Evolutionary conservation across 2,888 invertebrate species (phyloP).

Genomic region (Shargacucullia verbasci): DNA sequence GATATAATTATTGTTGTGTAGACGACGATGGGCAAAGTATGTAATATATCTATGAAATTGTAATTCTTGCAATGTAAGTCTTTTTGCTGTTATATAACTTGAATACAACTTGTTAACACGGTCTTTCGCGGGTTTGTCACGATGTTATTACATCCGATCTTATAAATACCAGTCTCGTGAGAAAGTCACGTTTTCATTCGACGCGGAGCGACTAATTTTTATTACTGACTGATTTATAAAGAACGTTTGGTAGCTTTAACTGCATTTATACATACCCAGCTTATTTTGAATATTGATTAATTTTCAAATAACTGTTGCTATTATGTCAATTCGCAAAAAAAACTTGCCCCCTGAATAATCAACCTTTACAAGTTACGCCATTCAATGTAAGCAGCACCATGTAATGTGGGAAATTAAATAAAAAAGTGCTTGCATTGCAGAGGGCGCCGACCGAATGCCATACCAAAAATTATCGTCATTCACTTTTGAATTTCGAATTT

Average conservation of each 20-base stretch:
- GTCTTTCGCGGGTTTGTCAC: constrained; percentile 4
- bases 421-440: constrained; percentile 28
- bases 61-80: neutral
- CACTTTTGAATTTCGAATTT: constrained; percentile 54
- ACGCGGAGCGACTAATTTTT: constrained; percentile 1
- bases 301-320: constrained; percentile 47
- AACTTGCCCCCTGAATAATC: constrained; percentile 54
- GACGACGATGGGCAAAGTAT: neutral
- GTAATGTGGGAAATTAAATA: constrained; percentile 5
- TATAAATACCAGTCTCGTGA: constrained; percentile 30
- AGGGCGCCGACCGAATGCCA: constrained; percentile 53
- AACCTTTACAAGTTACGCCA: constrained; percentile 45
- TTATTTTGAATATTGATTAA: constrained; percentile 29
- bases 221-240: constrained; percentile 14
- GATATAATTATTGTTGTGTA: constrained; percentile 4
- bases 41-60: neutral
- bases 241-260: constrained; percentile 32
- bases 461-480: constrained; percentile 35
- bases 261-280: neutral
- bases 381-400: constrained; percentile 38
- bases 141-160: constrained; percentile 12
- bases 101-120: neutral
- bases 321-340: constrained; percentile 46
- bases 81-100: neutral
- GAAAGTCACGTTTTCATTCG: constrained; percentile 33